phyloP scores from a whole-genome alignment of 1,140 invertebrate genomes.

The Leptinotarsa defecta region DNA sequence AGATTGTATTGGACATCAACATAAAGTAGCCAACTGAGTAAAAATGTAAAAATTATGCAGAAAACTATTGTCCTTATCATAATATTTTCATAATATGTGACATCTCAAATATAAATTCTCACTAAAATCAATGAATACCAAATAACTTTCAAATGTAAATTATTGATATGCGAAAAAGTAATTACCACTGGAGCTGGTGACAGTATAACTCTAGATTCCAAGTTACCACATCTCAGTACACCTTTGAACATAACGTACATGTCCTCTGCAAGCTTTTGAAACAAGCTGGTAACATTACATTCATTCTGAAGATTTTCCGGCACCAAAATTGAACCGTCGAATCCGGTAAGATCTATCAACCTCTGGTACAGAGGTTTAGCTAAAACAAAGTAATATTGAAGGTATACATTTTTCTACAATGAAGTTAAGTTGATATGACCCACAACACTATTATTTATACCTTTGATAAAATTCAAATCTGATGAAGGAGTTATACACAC shows the following conservation, averaged over 20 bases:
- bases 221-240: slow-evolving; percentile 75
- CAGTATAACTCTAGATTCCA: slow-evolving; percentile 73
- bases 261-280: slow-evolving; percentile 75
- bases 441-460: slow-evolving; percentile 47
- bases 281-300: slow-evolving; percentile 65
- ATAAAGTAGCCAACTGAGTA: too few relatives aligned
- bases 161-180: neutral
- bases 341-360: slow-evolving; percentile 67
- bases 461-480: slow-evolving; percentile 60
- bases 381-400: slow-evolving; percentile 48
- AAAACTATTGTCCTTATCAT: too few relatives aligned
- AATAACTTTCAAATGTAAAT: too few relatives aligned
- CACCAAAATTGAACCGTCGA: slow-evolving; percentile 67
- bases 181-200: slow-evolving; percentile 75
- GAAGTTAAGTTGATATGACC: neutral
- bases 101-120: too few relatives aligned
- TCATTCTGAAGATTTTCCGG: slow-evolving; percentile 65
- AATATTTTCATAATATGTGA: too few relatives aligned
- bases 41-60: too few relatives aligned
- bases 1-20: too few relatives aligned
- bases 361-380: slow-evolving; percentile 62
- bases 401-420: too few relatives aligned
- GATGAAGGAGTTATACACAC: slow-evolving; percentile 69
- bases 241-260: slow-evolving; percentile 80
- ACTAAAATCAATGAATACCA: too few relatives aligned